Evolutionary conservation across 2,888 invertebrate genomes (phyloP).

Genomic region (Pachydiplax longipennis): DNA sequence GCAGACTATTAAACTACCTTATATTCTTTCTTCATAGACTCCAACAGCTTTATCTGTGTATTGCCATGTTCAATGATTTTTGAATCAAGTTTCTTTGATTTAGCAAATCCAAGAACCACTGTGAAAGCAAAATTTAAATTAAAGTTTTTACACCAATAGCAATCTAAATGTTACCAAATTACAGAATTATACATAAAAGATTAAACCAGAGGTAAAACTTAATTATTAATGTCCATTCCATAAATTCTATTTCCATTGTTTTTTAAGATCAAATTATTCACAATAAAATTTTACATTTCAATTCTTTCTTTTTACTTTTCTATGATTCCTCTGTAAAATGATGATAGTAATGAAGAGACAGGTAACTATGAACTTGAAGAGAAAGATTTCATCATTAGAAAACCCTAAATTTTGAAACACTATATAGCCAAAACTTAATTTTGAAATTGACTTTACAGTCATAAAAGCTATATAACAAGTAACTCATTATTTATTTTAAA

Average conservation of each 20-base stretch:
- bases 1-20: slow-evolving; percentile 57
- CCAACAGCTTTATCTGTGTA: slow-evolving; percentile 65
- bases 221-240: too few relatives aligned
- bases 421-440: too few relatives aligned
- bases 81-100: slow-evolving; percentile 56
- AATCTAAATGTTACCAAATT: too few relatives aligned
- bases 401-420: too few relatives aligned
- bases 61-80: slow-evolving; percentile 62
- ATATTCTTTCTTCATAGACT: slow-evolving; percentile 71
- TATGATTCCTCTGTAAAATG: too few relatives aligned
- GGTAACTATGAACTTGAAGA: not conserved
- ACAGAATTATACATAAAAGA: not conserved
- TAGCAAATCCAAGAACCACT: slow-evolving; percentile 60
- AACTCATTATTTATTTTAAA: too few relatives aligned
- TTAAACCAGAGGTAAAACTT: not conserved
- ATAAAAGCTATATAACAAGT: too few relatives aligned
- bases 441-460: too few relatives aligned
- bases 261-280: not conserved
- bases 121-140: slow-evolving; percentile 51
- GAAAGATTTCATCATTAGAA: not conserved
- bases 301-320: not conserved
- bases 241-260: too few relatives aligned
- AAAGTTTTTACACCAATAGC: too few relatives aligned
- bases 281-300: not conserved
- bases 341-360: not conserved